phyloP scores from a whole-genome alignment of 2,888 invertebrate species.

The Serripes groenlandicus region DNA sequence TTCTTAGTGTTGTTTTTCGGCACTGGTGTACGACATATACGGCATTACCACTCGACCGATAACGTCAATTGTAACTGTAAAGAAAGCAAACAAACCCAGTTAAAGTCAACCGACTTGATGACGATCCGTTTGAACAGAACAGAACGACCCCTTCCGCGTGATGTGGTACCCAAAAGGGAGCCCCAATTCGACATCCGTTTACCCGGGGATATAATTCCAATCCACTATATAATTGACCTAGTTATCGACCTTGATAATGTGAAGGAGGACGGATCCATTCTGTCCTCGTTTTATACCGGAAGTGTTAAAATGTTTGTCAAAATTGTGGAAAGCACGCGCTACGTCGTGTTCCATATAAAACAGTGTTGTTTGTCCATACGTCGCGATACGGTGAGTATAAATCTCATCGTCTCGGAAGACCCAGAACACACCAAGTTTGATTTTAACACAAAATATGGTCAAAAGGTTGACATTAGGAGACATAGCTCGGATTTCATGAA shows the following conservation, averaged over 20 bases:
- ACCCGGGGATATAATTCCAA: constrained; percentile 73
- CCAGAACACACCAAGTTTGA: constrained; percentile 9
- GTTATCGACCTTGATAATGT: constrained; percentile 69
- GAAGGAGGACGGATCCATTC: constrained; percentile 1
- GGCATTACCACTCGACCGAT: constrained; percentile 12
- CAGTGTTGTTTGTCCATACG: constrained; percentile 57
- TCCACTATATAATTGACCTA: constrained; percentile 76
- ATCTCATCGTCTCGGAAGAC: constrained; percentile 5
- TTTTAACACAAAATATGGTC: constrained; percentile 4
- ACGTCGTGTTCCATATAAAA: constrained; percentile 75
- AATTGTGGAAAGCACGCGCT: constrained; percentile 66
- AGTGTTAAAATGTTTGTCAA: constrained; percentile 72
- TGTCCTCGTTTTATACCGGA: constrained; percentile 63
- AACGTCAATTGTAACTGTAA: constrained; percentile 11
- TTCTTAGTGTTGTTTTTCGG: constrained; percentile 67
- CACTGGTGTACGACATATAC: background rate
- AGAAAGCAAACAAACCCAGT: background rate
- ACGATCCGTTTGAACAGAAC: background rate
- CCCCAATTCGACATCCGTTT: constrained; percentile 71
- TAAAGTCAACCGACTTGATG: background rate
- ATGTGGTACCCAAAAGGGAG: constrained; percentile 20
- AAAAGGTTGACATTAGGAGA: constrained; percentile 56
- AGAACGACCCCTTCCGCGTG: background rate
- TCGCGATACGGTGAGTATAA: constrained; percentile 51
- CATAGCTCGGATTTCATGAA: constrained; percentile 66